phyloP scores from a whole-genome alignment of 1,140 invertebrate genomes.

The Carcinoscorpius rotundicauda region DNA sequence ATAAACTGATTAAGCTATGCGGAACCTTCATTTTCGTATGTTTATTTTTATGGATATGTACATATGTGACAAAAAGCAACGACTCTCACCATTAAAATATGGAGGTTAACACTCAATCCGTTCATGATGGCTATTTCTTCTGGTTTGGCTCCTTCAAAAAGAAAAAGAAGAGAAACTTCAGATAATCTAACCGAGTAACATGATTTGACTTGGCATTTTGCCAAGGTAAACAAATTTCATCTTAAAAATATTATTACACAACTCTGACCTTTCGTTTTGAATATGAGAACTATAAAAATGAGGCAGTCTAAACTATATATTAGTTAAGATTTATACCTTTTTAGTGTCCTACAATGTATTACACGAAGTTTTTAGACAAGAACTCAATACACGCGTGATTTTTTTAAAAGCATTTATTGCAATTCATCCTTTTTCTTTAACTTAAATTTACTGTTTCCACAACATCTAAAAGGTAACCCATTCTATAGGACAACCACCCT shows the following conservation, averaged over 20 bases:
- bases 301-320: too few relatives aligned
- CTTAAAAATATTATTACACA: not conserved
- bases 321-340: too few relatives aligned
- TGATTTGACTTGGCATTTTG: not conserved
- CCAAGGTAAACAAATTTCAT: not conserved
- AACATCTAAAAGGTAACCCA: too few relatives aligned
- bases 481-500: too few relatives aligned
- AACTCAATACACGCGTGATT: too few relatives aligned
- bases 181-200: not conserved
- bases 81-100: conserved; percentile 32
- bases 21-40: not conserved
- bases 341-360: too few relatives aligned
- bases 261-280: too few relatives aligned
- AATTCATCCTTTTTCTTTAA: too few relatives aligned
- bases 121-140: conserved; percentile 44
- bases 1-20: not conserved
- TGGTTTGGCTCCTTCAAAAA: conserved; percentile 31
- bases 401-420: too few relatives aligned
- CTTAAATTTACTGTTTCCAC: too few relatives aligned
- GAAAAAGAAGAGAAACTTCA: not conserved
- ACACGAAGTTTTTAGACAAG: too few relatives aligned
- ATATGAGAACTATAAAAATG: too few relatives aligned
- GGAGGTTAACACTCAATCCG: conserved; percentile 43
- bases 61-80: not conserved
- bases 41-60: not conserved